Percentiles rank a stretch among this genome's conserved stretches.
phyloP scores from a whole-genome alignment of 2,113 vertebrate genomes.

The Cavia aperea region DNA sequence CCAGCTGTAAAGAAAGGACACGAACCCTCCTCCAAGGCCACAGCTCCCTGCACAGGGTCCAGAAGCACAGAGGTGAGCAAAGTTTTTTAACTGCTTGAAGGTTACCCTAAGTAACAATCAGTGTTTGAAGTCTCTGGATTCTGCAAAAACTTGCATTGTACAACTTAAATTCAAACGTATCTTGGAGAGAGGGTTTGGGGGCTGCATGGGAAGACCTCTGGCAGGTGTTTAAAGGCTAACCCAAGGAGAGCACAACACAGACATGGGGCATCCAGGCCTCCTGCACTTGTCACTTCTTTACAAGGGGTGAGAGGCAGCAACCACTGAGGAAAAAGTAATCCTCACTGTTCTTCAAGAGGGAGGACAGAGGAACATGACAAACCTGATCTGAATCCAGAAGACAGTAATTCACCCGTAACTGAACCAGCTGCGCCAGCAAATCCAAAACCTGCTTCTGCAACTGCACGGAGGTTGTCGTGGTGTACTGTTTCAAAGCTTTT shows the following conservation, averaged over 20 bases:
- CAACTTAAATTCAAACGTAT: neutral
- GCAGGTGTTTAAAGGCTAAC: neutral
- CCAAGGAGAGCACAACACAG: fast-evolving
- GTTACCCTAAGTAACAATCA: fast-evolving
- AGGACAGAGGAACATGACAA: neutral
- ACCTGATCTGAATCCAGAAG: slow-evolving; percentile 97
- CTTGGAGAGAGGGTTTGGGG: neutral
- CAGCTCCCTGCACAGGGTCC: fast-evolving
- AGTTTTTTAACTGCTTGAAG: neutral
- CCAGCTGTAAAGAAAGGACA: neutral
- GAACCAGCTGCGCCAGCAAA: slow-evolving; percentile 94
- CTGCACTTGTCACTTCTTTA: fast-evolving
- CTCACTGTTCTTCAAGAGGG: neutral
- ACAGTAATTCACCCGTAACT: slow-evolving; percentile 97
- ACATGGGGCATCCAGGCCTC: neutral
- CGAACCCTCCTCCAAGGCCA: fast-evolving
- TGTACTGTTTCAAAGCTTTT: slow-evolving; percentile 98
- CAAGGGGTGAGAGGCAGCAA: neutral
- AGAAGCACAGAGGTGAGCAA: fast-evolving
- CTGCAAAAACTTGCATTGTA: neutral
- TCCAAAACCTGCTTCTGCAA: slow-evolving; percentile 95
- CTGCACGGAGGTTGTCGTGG: slow-evolving; percentile 94
- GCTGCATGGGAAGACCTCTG: neutral
- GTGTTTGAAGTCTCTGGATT: neutral
- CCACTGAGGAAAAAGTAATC: neutral